Percentiles rank a stretch among this genome's conserved stretches.
These are phyloP conservation scores for Venusia cambrica DNA, from an alignment of 2,888 invertebrate species.

Conservation along the genomic window DNA sequence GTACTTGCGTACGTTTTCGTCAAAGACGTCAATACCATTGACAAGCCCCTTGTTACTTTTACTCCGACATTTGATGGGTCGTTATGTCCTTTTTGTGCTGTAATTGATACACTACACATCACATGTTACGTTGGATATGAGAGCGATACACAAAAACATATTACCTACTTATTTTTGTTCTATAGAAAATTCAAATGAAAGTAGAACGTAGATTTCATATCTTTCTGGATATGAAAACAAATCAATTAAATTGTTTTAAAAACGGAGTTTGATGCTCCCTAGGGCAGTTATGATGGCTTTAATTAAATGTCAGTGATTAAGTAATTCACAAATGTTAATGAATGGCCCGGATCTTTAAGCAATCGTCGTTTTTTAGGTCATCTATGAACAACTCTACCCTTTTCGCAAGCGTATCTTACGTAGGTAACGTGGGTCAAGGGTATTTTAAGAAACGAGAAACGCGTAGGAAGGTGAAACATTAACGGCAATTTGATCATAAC, in stretches of 20 bases:
- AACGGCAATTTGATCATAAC: slow-evolving; percentile 21
- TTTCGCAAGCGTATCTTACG: slow-evolving; percentile 17
- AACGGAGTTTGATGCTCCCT: not conserved
- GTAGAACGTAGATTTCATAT: too few relatives aligned
- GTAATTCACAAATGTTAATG: slow-evolving; percentile 17
- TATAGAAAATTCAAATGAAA: slow-evolving; percentile 2
- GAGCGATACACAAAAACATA: too few relatives aligned
- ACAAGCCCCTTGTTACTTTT: slow-evolving; percentile 11
- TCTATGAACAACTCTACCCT: slow-evolving; percentile 21
- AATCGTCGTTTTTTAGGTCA: slow-evolving; percentile 21
- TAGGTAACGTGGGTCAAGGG: slow-evolving; percentile 30
- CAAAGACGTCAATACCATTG: slow-evolving; percentile 11
- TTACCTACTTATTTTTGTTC: too few relatives aligned
- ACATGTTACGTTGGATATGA: too few relatives aligned
- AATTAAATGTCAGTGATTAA: slow-evolving; percentile 11
- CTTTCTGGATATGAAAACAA: too few relatives aligned
- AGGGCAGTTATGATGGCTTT: not conserved
- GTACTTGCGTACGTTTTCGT: slow-evolving; percentile 8
- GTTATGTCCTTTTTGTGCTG: slow-evolving; percentile 12
- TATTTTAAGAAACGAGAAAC: slow-evolving; percentile 14
- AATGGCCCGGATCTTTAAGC: slow-evolving; percentile 17
- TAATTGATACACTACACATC: too few relatives aligned
- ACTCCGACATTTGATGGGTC: slow-evolving; percentile 13
- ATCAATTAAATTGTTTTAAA: too few relatives aligned
- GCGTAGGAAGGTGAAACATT: slow-evolving; percentile 21